These are phyloP conservation scores for Drosophila bunnanda DNA, from an alignment of 2,888 invertebrate genomes.

Conservation along the genomic window DNA sequence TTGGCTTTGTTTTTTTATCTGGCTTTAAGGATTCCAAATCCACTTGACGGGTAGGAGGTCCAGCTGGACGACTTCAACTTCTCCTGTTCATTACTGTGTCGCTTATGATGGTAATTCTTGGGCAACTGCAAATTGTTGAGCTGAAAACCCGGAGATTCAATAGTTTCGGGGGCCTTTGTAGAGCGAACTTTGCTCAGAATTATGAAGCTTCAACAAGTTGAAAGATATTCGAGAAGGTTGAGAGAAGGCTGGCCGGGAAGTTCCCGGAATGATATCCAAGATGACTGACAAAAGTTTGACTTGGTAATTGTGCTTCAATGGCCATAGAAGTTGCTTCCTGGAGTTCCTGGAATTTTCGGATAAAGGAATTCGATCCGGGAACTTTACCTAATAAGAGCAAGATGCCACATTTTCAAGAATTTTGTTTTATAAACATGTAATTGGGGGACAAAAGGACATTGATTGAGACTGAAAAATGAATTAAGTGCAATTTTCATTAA, in stretches of 20 bases:
- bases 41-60: too few relatives aligned
- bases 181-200: slow-evolving; percentile 10
- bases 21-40: slow-evolving; percentile 4
- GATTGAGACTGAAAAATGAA: neutral
- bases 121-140: slow-evolving; percentile 25
- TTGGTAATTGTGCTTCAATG: slow-evolving; percentile 23
- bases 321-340: slow-evolving; percentile 1
- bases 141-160: neutral
- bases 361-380: slow-evolving; percentile 1
- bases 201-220: slow-evolving; percentile 19
- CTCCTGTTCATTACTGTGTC: slow-evolving; percentile 63
- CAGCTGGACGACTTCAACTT: slow-evolving; percentile 1
- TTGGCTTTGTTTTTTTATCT: neutral
- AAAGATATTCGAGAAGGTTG: slow-evolving; percentile 1
- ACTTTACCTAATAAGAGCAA: neutral
- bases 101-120: slow-evolving; percentile 74
- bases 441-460: neutral
- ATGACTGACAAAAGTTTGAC: slow-evolving; percentile 22
- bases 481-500: too few relatives aligned
- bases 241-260: neutral
- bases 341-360: slow-evolving; percentile 11
- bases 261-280: slow-evolving; percentile 20
- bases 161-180: slow-evolving; percentile 13
- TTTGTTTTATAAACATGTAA: neutral
- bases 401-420: neutral